Percentiles rank a stretch among this genome's conserved stretches.
phyloP scores from a whole-genome alignment of 2,888 invertebrate genomes.

The Eumerus sabulonum region DNA sequence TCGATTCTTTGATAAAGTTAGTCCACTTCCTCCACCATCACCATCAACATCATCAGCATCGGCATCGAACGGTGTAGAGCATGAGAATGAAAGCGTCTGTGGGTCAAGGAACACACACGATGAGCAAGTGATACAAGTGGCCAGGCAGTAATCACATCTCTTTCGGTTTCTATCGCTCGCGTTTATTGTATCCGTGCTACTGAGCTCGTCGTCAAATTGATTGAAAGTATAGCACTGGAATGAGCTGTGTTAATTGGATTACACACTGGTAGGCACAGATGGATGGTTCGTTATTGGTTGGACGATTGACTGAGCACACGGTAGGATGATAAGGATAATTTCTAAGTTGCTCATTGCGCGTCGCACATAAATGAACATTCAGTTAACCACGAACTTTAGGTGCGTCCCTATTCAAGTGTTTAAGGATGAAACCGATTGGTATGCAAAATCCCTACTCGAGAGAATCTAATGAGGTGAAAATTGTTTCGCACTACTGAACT shows the following conservation, averaged over 20 bases:
- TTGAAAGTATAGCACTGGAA: slow-evolving; percentile 68
- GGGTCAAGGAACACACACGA: slow-evolving; percentile 56
- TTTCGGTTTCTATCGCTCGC: neutral
- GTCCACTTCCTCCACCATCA: slow-evolving; percentile 26
- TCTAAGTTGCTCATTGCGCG: slow-evolving; percentile 67
- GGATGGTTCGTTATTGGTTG: slow-evolving; percentile 31
- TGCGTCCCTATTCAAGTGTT: slow-evolving; percentile 68
- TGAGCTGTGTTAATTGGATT: slow-evolving; percentile 69
- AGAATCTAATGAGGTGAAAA: slow-evolving; percentile 66
- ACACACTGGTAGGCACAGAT: slow-evolving; percentile 42
- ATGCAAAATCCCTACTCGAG: slow-evolving; percentile 42
- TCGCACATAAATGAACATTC: slow-evolving; percentile 52
- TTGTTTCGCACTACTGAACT: slow-evolving; percentile 66
- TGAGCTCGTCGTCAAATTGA: slow-evolving; percentile 67
- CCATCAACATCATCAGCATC: too few relatives aligned
- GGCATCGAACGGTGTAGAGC: too few relatives aligned
- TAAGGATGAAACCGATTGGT: slow-evolving; percentile 38
- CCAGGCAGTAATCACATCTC: slow-evolving; percentile 45
- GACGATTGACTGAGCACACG: slow-evolving; percentile 60
- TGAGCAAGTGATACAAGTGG: slow-evolving; percentile 3
- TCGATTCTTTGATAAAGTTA: slow-evolving; percentile 63
- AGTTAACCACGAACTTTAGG: slow-evolving; percentile 52
- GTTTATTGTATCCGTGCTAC: neutral
- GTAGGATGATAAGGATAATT: slow-evolving; percentile 68
- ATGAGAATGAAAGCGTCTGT: slow-evolving; percentile 23